These are phyloP conservation scores for Mohoua ochrocephala DNA, from an alignment of 2,113 vertebrate species.

Conservation along the genomic window DNA sequence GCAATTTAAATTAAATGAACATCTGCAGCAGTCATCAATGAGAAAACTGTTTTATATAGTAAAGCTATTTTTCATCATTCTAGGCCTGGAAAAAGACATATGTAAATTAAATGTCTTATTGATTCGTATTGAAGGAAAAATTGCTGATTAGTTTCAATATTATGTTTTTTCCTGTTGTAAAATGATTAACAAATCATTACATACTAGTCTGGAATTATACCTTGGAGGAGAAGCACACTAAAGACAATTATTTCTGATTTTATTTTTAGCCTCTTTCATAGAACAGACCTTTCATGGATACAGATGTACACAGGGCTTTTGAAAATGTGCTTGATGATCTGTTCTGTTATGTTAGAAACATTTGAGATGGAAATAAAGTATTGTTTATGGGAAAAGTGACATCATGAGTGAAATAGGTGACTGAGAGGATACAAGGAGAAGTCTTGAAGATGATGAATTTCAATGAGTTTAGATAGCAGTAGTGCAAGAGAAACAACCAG, in stretches of 20 bases:
- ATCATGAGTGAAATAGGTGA: neutral
- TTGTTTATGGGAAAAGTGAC: neutral
- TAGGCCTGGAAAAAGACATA: neutral
- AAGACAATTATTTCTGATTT: neutral
- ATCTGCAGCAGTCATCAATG: neutral
- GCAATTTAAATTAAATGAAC: neutral
- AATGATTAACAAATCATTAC: neutral
- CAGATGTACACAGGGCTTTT: neutral
- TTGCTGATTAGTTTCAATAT: neutral
- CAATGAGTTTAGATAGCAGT: neutral
- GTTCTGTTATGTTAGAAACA: neutral
- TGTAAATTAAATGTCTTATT: neutral
- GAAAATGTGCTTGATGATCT: neutral
- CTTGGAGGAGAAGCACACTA: neutral
- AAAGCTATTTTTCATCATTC: neutral
- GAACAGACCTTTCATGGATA: neutral
- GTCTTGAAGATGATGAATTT: neutral
- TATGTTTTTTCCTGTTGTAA: neutral
- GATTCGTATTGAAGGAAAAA: neutral
- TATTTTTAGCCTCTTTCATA: neutral
- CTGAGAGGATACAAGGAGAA: neutral
- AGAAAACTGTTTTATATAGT: neutral
- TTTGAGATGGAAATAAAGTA: neutral
- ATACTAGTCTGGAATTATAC: neutral
- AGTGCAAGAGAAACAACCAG: neutral